Percentiles rank a stretch among this genome's conserved stretches.
Conservation (phyloP, 2,113 vertebrate genomes). For the Datnioides undecimradiatus region DNA sequence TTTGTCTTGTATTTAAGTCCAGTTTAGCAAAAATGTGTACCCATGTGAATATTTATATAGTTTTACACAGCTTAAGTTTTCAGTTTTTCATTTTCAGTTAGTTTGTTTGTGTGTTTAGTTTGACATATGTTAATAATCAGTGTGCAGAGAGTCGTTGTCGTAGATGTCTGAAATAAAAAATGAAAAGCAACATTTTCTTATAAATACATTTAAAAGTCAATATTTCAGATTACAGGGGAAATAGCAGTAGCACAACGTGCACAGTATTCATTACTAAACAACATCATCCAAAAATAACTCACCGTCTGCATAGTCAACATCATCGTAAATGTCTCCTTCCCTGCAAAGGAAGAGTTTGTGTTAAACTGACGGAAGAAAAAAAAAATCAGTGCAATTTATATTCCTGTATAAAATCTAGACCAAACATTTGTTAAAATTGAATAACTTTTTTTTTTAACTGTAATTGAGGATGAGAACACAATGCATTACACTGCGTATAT, state of each 20-base stretch:
- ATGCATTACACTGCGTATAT: neutral
- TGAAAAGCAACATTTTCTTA: neutral
- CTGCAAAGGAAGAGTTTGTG: slow-evolving; percentile 66
- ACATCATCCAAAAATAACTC: slow-evolving; percentile 21
- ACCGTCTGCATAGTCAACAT: slow-evolving; percentile 82
- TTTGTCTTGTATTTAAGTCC: neutral
- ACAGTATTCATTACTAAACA: neutral
- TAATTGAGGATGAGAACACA: neutral
- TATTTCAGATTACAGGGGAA: neutral
- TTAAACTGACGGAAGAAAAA: neutral
- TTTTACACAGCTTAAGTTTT: slow-evolving; percentile 7
- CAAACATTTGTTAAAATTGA: neutral
- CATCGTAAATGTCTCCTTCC: slow-evolving; percentile 88
- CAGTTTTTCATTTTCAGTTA: neutral
- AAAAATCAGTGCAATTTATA: neutral
- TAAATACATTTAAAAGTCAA: neutral
- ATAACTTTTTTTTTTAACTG: neutral
- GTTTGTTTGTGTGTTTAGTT: slow-evolving; percentile 23
- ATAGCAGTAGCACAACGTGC: neutral
- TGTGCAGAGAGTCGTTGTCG: slow-evolving; percentile 75
- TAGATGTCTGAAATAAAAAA: slow-evolving; percentile 78
- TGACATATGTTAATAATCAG: slow-evolving; percentile 34
- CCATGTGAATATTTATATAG: neutral
- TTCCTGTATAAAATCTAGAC: neutral
- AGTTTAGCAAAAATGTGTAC: neutral